A percentile compares a stretch with the other conserved stretches of the same genome.
Evolutionary conservation across 2,888 invertebrate species (phyloP).

Genomic region (Rhyacophila evoluta): DNA sequence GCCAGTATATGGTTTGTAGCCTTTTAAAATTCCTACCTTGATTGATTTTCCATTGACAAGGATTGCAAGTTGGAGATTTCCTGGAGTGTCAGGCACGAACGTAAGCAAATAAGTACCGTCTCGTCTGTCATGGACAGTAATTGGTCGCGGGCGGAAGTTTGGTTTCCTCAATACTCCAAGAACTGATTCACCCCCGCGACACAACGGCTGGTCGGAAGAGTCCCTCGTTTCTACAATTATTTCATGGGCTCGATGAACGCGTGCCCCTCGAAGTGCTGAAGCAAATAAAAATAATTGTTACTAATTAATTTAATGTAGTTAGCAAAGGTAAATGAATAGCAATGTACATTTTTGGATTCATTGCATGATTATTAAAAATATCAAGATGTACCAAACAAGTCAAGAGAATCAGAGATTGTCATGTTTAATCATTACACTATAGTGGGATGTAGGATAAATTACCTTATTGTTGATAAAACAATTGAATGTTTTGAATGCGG

Average conservation of each 20-base stretch:
- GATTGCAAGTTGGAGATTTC: constrained; percentile 73
- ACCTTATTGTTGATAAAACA: no score
- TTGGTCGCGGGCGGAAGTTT: constrained; percentile 65
- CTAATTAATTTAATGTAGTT: no score
- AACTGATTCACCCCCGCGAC: constrained; percentile 65
- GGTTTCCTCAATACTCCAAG: constrained; percentile 69
- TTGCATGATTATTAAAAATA: no score
- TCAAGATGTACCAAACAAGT: no score
- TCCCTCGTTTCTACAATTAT: constrained; percentile 74
- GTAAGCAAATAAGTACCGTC: constrained; percentile 75
- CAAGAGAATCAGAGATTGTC: no score
- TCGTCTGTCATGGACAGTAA: constrained; percentile 71
- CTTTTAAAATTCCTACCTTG: constrained; percentile 68
- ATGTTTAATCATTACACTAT: no score
- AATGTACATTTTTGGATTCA: no score
- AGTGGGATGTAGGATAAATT: no score
- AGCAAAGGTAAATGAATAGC: no score
- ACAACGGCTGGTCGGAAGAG: constrained; percentile 72
- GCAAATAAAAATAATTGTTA: no score
- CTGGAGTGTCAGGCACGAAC: constrained; percentile 75
- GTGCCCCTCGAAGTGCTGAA: constrained; percentile 70
- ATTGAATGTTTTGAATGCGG: no score
- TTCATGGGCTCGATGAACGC: constrained; percentile 74
- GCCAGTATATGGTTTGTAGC: no score
- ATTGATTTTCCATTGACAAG: constrained; percentile 75